These are phyloP conservation scores for Theodoxus fluviatilis DNA, from an alignment of 2,888 invertebrate genomes.

Conservation along the genomic window DNA sequence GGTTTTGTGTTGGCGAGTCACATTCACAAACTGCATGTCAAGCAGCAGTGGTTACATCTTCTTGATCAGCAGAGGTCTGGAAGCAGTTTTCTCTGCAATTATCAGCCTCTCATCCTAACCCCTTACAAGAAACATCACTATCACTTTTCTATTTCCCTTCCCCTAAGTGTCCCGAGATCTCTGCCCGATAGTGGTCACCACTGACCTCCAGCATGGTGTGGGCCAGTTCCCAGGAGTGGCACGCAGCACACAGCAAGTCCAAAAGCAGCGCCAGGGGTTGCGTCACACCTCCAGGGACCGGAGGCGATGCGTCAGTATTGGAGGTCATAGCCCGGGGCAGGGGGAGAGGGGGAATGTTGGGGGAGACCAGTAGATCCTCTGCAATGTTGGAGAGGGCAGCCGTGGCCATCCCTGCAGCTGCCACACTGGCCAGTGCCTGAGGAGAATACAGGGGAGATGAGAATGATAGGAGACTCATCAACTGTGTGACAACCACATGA, in stretches of 20 bases:
- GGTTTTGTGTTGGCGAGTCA: too few species aligned
- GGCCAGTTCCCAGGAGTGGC: conserved; percentile 51
- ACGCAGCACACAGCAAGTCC: conserved; percentile 54
- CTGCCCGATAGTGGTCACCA: neutral
- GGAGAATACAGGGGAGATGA: too few species aligned
- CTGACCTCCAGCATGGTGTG: conserved; percentile 50
- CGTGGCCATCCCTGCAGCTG: conserved; percentile 57
- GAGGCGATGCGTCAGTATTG: conserved; percentile 37
- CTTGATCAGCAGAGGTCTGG: conserved; percentile 22
- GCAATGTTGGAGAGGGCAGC: conserved; percentile 51
- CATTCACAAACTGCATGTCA: too few species aligned
- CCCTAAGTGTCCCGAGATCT: conserved; percentile 13
- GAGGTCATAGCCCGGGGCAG: conserved; percentile 16
- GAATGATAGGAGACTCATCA: too few species aligned
- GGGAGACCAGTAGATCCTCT: conserved; percentile 50
- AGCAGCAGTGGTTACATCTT: neutral
- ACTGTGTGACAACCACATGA: too few species aligned
- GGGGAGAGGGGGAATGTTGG: conserved; percentile 36
- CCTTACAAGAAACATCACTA: too few species aligned
- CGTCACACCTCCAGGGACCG: too few species aligned
- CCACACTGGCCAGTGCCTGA: conserved; percentile 52
- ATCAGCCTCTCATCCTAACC: conserved; percentile 36
- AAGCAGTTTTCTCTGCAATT: conserved; percentile 33
- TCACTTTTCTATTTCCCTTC: neutral
- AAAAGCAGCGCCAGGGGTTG: conserved; percentile 53